phyloP scores from a whole-genome alignment of 2,113 vertebrate genomes.

The Arizona elegans region DNA sequence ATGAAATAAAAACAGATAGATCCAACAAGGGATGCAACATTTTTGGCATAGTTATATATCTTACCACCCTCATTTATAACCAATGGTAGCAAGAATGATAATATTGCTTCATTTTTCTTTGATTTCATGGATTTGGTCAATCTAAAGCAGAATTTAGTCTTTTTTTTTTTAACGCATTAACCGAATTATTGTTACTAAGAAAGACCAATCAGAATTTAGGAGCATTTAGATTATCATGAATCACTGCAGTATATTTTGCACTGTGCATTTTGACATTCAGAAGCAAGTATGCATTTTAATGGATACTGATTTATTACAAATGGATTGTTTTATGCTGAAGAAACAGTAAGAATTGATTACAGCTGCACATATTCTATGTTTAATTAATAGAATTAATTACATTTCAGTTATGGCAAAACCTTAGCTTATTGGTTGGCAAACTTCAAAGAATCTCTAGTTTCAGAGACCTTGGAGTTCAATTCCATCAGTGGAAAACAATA shows the following conservation, averaged over 20 bases:
- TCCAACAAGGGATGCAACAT: not conserved
- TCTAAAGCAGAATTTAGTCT: not conserved
- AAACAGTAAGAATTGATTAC: not conserved
- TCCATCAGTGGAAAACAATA: not conserved
- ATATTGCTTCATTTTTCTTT: not conserved
- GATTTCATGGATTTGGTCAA: not conserved
- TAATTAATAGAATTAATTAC: not conserved
- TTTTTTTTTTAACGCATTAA: not conserved
- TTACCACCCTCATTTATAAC: not conserved
- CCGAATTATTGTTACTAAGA: not conserved
- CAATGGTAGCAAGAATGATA: not conserved
- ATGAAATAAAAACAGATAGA: not conserved
- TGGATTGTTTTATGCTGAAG: not conserved
- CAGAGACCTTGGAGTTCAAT: rapidly evolving
- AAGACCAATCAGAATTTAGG: not conserved
- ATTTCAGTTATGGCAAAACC: not conserved
- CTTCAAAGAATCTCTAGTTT: not conserved
- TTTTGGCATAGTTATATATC: not conserved
- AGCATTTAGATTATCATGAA: conserved; percentile 1
- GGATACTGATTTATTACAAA: not conserved
- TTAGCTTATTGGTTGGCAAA: not conserved
- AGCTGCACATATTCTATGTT: rapidly evolving
- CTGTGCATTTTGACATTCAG: not conserved
- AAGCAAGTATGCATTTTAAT: not conserved
- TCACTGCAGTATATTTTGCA: not conserved